These are phyloP conservation scores for Clavelina lepadiformis DNA, from an alignment of 23 tunicate genomes.

Conservation along the genomic window DNA sequence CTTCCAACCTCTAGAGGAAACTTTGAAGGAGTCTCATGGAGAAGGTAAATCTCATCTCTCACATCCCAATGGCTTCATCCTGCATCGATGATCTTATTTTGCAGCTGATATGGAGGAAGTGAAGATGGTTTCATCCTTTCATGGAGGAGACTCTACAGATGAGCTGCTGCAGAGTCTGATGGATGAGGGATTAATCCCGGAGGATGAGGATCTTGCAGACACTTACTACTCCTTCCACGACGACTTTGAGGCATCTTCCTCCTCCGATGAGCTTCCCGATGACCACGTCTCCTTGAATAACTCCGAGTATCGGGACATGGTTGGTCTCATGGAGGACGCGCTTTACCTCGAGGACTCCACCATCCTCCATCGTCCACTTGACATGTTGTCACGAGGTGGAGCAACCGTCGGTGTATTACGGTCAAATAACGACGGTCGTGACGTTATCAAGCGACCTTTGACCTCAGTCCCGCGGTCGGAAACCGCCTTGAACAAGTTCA, in stretches of 20 bases:
- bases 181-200: slow-evolving; percentile 67
- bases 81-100: neutral
- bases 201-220: slow-evolving; percentile 70
- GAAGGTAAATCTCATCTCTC: too few relatives aligned
- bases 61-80: neutral
- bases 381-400: neutral
- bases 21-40: neutral
- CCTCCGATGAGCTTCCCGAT: slow-evolving; percentile 59
- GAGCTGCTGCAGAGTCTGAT: slow-evolving; percentile 38
- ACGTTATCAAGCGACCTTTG: neutral
- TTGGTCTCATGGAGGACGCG: slow-evolving; percentile 60
- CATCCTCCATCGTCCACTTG: neutral
- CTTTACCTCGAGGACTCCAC: slow-evolving; percentile 34
- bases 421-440: neutral
- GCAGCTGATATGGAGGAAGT: neutral
- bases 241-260: slow-evolving; percentile 59
- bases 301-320: slow-evolving; percentile 67
- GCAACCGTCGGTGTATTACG: neutral
- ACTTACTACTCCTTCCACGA: slow-evolving; percentile 60
- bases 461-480: slow-evolving; percentile 10
- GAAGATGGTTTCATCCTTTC: neutral
- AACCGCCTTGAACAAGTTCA: slow-evolving; percentile 19
- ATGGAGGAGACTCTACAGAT: slow-evolving; percentile 27
- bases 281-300: slow-evolving; percentile 39
- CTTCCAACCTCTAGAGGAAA: slow-evolving; percentile 19